phyloP scores from a whole-genome alignment of 92 coral and sea anemone species.

The Ricordea florida region DNA sequence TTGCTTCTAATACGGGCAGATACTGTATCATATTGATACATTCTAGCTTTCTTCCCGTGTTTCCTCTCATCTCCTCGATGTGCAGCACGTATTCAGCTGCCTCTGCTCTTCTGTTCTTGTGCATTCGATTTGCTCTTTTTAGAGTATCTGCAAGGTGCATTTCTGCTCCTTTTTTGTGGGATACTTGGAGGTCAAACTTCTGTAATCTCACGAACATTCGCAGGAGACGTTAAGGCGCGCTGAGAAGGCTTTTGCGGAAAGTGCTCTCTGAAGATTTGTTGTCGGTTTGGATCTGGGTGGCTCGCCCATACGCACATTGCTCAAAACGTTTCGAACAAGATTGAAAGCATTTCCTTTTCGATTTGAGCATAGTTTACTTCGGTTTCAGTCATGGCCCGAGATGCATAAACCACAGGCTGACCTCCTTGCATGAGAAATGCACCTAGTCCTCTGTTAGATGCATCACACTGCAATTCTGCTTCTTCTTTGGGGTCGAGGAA shows the following conservation, averaged over 20 bases:
- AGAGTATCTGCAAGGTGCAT: constrained; percentile 45
- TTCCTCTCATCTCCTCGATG: background rate
- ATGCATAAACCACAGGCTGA: background rate
- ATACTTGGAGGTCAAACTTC: constrained; percentile 1
- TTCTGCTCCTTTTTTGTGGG: constrained; percentile 7
- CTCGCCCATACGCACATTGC: background rate
- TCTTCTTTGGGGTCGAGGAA: constrained; percentile 35
- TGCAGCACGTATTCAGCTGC: too few relatives aligned
- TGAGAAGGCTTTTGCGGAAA: background rate
- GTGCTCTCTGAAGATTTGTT: background rate
- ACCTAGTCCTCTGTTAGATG: constrained; percentile 13
- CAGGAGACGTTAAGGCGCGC: constrained; percentile 39
- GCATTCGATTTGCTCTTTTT: background rate
- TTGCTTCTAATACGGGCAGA: background rate
- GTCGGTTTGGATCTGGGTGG: constrained; percentile 3
- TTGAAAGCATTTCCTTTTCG: background rate
- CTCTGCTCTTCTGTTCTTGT: background rate
- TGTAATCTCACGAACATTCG: constrained; percentile 34
- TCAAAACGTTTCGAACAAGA: constrained; percentile 5
- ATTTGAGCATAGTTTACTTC: background rate
- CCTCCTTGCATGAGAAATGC: constrained; percentile 2
- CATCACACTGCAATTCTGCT: constrained; percentile 17
- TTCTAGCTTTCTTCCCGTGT: background rate
- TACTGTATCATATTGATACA: constrained; percentile 1
- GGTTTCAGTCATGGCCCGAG: background rate